Evolutionary conservation across 2,113 vertebrate genomes (phyloP).

Genomic region (Smithornis capensis): DNA sequence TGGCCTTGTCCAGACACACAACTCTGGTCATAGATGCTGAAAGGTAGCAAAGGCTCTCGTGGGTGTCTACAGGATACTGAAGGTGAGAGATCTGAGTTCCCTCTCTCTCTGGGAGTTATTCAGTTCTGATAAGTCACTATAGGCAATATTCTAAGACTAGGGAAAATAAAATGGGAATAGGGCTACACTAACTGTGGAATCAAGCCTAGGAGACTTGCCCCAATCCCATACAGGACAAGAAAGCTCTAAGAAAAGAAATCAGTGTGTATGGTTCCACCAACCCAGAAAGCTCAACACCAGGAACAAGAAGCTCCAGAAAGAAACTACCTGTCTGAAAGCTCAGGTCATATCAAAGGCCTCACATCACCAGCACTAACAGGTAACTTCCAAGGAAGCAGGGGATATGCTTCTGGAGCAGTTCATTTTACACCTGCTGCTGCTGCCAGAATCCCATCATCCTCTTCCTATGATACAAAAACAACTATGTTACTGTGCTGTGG

Average conservation of each 20-base stretch:
- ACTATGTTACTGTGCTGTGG: rapidly evolving
- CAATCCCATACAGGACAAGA: neutral
- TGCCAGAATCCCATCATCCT: neutral
- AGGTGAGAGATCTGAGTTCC: neutral
- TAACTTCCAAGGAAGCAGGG: neutral
- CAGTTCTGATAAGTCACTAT: neutral
- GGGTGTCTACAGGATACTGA: neutral
- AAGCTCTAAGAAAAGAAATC: neutral
- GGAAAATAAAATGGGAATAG: neutral
- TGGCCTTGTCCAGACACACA: neutral
- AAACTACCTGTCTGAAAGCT: neutral
- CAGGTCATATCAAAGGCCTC: neutral
- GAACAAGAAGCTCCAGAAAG: neutral
- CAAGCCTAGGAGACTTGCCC: neutral
- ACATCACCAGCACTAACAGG: neutral
- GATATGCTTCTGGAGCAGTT: neutral
- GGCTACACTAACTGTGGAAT: neutral
- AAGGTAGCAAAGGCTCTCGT: neutral
- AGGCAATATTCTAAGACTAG: neutral
- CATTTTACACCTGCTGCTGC: neutral
- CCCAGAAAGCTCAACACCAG: neutral
- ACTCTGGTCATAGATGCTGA: neutral
- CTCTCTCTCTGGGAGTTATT: neutral
- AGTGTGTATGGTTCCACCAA: neutral
- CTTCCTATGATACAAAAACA: neutral